Evolutionary conservation across 2,888 invertebrate species (phyloP).

Genomic region (Leptogaster cylindrica): DNA sequence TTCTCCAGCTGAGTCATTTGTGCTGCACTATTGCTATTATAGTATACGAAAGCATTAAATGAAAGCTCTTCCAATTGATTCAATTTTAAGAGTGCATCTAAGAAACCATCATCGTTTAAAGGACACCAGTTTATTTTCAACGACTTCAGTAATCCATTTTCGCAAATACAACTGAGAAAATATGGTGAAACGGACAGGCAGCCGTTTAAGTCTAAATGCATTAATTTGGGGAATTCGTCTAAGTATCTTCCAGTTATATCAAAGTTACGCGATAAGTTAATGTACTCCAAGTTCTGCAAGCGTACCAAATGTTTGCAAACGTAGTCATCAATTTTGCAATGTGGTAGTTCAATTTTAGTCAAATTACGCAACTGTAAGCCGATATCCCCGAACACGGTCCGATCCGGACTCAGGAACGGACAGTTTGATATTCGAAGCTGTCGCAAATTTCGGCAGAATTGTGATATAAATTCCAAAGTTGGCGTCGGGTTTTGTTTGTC

Average conservation of each 20-base stretch:
- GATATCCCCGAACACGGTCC: too few relatives aligned
- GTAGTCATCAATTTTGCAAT: slow-evolving; percentile 39
- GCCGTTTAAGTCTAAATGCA: slow-evolving; percentile 40
- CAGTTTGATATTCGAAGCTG: too few relatives aligned
- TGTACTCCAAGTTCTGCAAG: slow-evolving; percentile 23
- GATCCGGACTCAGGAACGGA: too few relatives aligned
- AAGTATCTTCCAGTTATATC: slow-evolving; percentile 44
- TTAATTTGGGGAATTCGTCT: slow-evolving; percentile 34
- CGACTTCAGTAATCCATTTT: slow-evolving; percentile 33
- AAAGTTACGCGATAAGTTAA: slow-evolving; percentile 43
- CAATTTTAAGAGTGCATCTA: too few relatives aligned
- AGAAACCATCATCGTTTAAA: too few relatives aligned
- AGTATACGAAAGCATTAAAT: too few relatives aligned
- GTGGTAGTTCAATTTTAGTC: slow-evolving; percentile 21
- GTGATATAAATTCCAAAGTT: too few relatives aligned
- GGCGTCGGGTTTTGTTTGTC: not conserved
- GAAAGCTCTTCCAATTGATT: slow-evolving; percentile 15
- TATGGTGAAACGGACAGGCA: slow-evolving; percentile 43
- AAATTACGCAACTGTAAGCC: slow-evolving; percentile 37
- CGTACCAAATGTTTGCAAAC: slow-evolving; percentile 13
- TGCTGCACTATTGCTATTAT: too few relatives aligned
- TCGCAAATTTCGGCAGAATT: too few relatives aligned
- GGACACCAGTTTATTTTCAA: slow-evolving; percentile 45
- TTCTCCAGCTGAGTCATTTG: too few relatives aligned
- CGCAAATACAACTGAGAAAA: slow-evolving; percentile 42